Base-by-base conservation (phyloP, 2,888 invertebrate species). In the Theretra japonica region DNA sequence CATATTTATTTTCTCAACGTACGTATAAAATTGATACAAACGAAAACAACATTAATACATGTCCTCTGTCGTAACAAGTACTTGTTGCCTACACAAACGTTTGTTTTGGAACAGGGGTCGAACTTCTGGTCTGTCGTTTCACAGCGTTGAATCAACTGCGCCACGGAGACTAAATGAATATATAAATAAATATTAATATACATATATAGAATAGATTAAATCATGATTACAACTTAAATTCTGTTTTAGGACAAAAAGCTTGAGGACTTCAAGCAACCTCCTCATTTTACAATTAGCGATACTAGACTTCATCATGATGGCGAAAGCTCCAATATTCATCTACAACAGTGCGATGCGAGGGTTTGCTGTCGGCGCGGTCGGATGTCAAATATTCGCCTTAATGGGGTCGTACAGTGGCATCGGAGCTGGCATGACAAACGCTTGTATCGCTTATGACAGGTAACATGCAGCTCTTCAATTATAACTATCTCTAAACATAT, bases 281-380 rank as follows among this genome's bases (percentile, higher is more conserved):
- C 96, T 98, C 74, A 97, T 98, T 17, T 95, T 98, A 70, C 97
- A 98, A 88, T 89, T 98, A 85, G 97, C 98, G 0, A 91, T 98
- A 73, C 96, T 97, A 80, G 98, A 98, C 90, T 98, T 98, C 82
- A 90, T 97, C 48, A 98, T 98, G 98, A 97, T 98, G 97, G 88
- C 96, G 50, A 98, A 98, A 90, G 95, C 97, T 0, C 98, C 98
- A 0, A 96, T 98, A 76, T 97, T 98, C 87, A 97, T 98, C 79
- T 97, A 97, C 89, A 98, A 98, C 85, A 97, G 97, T 50, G 97
- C 97, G 79, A 95, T 96, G 86, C 95, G 95, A 75, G 98, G 98
- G 0, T 98, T 96, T 78, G 97, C 97, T 0, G 83, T 95, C 5
- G 98, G 98, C 0, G 94, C 96, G 70, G 75, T 96, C 0, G 97